These are phyloP conservation scores for Lethrus apterus DNA, from an alignment of 1,140 invertebrate species.

Conservation along the genomic window DNA sequence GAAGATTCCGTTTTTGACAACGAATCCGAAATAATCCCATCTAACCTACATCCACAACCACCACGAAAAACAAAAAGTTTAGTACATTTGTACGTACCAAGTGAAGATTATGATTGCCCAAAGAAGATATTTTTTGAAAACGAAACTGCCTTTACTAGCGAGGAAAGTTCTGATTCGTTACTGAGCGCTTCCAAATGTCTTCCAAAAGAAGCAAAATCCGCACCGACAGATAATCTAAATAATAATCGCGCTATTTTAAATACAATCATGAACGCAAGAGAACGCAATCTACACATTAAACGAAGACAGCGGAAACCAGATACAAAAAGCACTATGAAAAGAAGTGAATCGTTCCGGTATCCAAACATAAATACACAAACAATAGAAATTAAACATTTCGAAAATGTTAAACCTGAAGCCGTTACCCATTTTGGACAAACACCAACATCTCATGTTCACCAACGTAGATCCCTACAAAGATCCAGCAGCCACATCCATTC, in stretches of 20 bases:
- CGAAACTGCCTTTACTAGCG: constrained; percentile 55
- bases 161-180: constrained; percentile 62
- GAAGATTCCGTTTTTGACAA: constrained; percentile 21
- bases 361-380: neutral
- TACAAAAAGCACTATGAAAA: constrained; percentile 19
- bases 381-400: neutral
- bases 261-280: neutral
- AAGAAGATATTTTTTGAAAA: constrained; percentile 54
- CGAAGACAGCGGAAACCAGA: constrained; percentile 13
- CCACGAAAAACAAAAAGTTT: constrained; percentile 47
- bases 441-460: too few relatives aligned
- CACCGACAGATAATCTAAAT: too few relatives aligned
- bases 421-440: too few relatives aligned
- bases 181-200: constrained; percentile 55
- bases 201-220: too few relatives aligned
- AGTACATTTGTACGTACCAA: constrained; percentile 39
- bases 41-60: constrained; percentile 54
- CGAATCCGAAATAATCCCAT: constrained; percentile 55
- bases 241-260: neutral
- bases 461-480: too few relatives aligned
- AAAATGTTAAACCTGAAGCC: neutral
- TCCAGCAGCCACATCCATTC: constrained; percentile 22
- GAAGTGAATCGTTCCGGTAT: constrained; percentile 24
- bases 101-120: constrained; percentile 45
- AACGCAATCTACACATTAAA: neutral